phyloP scores from a whole-genome alignment of 1,140 invertebrate genomes.

The Pinna nobilis region DNA sequence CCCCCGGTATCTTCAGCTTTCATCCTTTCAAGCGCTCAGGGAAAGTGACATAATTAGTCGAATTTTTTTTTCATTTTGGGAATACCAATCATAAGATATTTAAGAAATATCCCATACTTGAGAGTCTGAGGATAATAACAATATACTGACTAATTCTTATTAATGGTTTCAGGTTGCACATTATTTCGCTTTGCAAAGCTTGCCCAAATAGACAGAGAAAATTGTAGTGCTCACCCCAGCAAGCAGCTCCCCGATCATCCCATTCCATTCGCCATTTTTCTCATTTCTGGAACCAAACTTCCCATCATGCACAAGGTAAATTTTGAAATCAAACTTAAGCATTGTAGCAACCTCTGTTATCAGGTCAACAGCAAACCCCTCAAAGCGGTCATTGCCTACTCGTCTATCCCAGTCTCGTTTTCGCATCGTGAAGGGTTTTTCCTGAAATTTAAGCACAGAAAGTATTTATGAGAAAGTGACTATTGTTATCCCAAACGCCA shows the following conservation, averaged over 20 bases:
- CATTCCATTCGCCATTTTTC: constrained; percentile 94
- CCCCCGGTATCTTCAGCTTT: no score
- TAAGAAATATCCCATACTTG: no score
- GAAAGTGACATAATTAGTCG: no score
- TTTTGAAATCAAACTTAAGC: constrained; percentile 83
- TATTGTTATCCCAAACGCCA: no score
- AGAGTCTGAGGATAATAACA: not conserved
- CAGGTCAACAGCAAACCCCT: constrained; percentile 95
- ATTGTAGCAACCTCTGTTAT: constrained; percentile 76
- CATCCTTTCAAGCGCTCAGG: no score
- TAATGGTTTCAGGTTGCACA: no score
- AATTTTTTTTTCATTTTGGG: no score
- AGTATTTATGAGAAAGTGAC: no score
- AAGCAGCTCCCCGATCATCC: constrained; percentile 96
- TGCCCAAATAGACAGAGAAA: no score
- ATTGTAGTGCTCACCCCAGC: constrained; percentile 92
- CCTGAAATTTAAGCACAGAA: no score
- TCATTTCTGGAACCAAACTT: constrained; percentile 73
- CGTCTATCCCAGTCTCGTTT: constrained; percentile 57
- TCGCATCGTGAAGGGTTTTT: constrained; percentile 67
- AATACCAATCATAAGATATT: no score
- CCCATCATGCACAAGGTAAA: constrained; percentile 69
- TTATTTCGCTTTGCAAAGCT: no score
- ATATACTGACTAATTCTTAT: not conserved
- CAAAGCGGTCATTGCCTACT: constrained; percentile 62